Conservation (phyloP, 2,888 invertebrate genomes). For the Hypolimnas misippus region DNA sequence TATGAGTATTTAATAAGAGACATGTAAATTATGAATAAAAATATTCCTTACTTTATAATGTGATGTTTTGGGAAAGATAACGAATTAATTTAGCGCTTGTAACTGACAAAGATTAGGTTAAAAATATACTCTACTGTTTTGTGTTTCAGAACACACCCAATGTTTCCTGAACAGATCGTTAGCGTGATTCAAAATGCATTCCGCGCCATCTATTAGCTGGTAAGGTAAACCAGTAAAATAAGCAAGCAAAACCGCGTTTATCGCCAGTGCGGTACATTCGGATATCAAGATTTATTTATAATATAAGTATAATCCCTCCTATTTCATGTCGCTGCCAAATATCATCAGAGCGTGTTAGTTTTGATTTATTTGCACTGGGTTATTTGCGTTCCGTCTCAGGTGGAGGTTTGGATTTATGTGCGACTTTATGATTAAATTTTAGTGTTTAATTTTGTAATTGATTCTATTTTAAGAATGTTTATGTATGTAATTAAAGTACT, state of each 20-base stretch:
- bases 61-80: too few species aligned
- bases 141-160: neutral
- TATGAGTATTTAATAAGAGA: too few species aligned
- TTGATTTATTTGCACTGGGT: constrained; percentile 33
- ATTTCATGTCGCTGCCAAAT: constrained; percentile 31
- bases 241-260: neutral
- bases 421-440: neutral
- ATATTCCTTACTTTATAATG: too few species aligned
- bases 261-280: neutral
- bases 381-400: constrained; percentile 20
- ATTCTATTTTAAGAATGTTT: neutral
- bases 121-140: too few species aligned
- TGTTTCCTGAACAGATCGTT: neutral
- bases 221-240: neutral
- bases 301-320: constrained; percentile 26
- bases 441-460: neutral
- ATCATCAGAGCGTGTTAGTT: constrained; percentile 13
- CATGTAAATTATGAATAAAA: too few species aligned
- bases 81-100: too few species aligned
- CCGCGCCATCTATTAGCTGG: neutral
- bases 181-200: neutral
- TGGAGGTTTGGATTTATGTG: constrained; percentile 10
- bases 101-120: too few species aligned
- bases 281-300: constrained; percentile 2
- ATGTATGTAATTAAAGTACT: too few species aligned